A percentile compares a stretch with the other conserved stretches of the same genome.
These are phyloP conservation scores for Salvelinus namaycush DNA, from an alignment of 2,113 vertebrate genomes.

Conservation along the genomic window DNA sequence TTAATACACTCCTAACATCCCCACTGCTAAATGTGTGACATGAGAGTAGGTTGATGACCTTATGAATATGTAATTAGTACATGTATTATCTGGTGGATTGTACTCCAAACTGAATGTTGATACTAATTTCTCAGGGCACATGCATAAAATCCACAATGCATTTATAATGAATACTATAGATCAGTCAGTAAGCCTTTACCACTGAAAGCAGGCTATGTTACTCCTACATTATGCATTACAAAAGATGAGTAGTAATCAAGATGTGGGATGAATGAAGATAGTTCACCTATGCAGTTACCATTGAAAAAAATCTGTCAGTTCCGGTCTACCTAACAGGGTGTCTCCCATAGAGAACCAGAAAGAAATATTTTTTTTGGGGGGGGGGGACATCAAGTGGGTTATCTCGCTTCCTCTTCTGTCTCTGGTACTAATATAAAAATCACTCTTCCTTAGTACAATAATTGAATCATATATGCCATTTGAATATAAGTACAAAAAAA, in stretches of 20 bases:
- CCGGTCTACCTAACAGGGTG: too few relatives aligned
- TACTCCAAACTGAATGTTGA: not conserved
- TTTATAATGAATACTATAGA: not conserved
- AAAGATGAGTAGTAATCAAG: not conserved
- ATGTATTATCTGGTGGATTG: not conserved
- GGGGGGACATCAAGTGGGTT: too few relatives aligned
- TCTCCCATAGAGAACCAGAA: too few relatives aligned
- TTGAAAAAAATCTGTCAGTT: too few relatives aligned
- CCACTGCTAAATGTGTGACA: not conserved
- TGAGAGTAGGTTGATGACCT: conserved; percentile 4
- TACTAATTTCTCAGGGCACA: not conserved
- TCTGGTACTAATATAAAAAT: too few relatives aligned
- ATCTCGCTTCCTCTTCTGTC: too few relatives aligned
- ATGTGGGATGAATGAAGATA: too few relatives aligned
- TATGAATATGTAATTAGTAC: not conserved
- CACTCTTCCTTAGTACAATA: not conserved
- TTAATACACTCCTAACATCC: not conserved
- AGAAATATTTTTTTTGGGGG: too few relatives aligned
- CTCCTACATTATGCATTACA: not conserved
- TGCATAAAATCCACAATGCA: not conserved
- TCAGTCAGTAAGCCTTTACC: not conserved
- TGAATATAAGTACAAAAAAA: not conserved
- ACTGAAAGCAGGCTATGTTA: not conserved
- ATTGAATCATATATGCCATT: not conserved
- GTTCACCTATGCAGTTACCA: too few relatives aligned